Base-by-base conservation (phyloP, 2,113 vertebrate genomes). In the Motacilla alba region DNA sequence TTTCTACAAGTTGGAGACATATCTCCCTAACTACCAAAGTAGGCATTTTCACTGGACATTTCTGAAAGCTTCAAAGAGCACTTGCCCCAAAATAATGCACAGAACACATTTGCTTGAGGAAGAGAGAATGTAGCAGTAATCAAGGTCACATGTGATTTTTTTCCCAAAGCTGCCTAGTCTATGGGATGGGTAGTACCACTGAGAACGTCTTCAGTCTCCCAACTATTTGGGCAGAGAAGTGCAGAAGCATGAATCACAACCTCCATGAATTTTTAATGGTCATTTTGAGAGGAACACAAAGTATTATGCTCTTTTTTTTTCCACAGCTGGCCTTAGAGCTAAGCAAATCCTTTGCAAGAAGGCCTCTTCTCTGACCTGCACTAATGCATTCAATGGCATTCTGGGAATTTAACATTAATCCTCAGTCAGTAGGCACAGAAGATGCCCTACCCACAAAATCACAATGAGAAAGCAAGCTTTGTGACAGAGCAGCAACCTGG, bases 121-220 rank as follows among this genome's bases (percentile, higher is more conserved):
- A 80, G 17, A 50, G 3, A 16, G 23, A 73, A 72, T 15, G 6
- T 23, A 19, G 19, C 26, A 89, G 30, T 64, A 55, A 44, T 31
- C 46, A 74, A 89, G 9, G 18, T n/a, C 41, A 69, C 17, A 18
- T 4, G 2, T 0, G 0, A 46, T 49, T 35, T 15, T 10, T 33
- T 50, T 70, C 31, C 28, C 56, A 87, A 87, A 74, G 30, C 37
- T 80, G 18, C 16, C 16, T 27, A 10, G 7, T 46, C 41, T 60
- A 62, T 28, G 8, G 13, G 16, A 39, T 53, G 13, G 17, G 35
- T n/a, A 30, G 31, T 9, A 80, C 6, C 22, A 56, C 67, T 10
- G 35, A 86, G 52, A 77, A 59, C 26, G 41, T 52, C 30, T 78
- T 89, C 68, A 56, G 23, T 20, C 35, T 77, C 31, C 28, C 30